Evolutionary conservation across 2,888 invertebrate species (phyloP), one percentile per base, ranked within the genome.

Genomic region (Lasioglossum lativentre): DNA sequence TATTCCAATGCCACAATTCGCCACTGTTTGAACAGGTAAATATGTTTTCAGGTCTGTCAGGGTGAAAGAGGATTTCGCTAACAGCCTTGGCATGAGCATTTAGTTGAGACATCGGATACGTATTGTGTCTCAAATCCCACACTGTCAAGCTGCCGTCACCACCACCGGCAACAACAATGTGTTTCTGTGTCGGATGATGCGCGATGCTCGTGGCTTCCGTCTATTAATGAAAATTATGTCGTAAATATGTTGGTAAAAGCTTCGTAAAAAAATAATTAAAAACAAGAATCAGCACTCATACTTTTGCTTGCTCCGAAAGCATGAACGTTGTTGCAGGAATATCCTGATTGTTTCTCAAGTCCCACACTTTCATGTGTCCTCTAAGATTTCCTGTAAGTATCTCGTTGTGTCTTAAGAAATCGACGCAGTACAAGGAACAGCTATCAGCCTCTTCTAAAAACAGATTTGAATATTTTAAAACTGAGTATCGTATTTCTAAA

Each of bases 341-440:
- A 91, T 97, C 96, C 4, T 96, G 95, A 19, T 96, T 95, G 47
- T 96, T 96, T 86, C 98, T 96, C 14, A 98, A 95, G 94, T 99
- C 99, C 97, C 98, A 98, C 83, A 98, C 97, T 94, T 98, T 98
- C 96, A 99, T 97, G 92, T 98, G 97, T 0, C 99, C 99, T 93
- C 98, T 95, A n/a, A 97, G 96, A 95, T 98, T 99, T 30, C 98
- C 98, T 0, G 98, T 98, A 71, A 98, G 96, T 40, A 98, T 96
- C 96, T 98, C 97, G 90, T 96, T 96, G 92, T 97, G 96, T 88
- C 97, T 97, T 34, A 98, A 95, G 94, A 97, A 98, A 89, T 97
- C 96, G 0, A 98, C 96, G 80, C 97, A 97, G 92, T 97, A 97
- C 73, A 98, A 94, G 0, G 98, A 97, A 93, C 98, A 98, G 93